Conservation (phyloP, 2,888 invertebrate genomes). For the Rotaria socialis region DNA sequence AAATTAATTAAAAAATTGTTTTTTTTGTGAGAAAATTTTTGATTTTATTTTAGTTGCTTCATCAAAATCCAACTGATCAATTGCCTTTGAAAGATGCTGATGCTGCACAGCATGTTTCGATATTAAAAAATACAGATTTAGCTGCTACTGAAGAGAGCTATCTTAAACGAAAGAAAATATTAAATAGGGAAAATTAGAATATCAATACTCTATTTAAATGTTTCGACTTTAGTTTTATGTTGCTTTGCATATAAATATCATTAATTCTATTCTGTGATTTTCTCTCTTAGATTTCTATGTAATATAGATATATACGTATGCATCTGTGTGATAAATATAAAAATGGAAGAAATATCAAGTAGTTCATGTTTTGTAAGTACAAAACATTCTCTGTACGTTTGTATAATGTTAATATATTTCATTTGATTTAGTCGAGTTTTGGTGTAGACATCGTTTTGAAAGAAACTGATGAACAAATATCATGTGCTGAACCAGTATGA, state of each 20-base stretch:
- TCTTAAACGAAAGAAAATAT: conserved; percentile 28
- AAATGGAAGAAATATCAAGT: too few species aligned
- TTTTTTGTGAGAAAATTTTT: too few species aligned
- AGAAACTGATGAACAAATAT: too few species aligned
- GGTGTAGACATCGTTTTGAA: too few species aligned
- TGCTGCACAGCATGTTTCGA: conserved; percentile 44
- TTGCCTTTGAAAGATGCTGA: conserved; percentile 43
- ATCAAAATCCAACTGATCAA: conserved; percentile 44
- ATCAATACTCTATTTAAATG: neutral
- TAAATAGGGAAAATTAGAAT: conserved; percentile 14
- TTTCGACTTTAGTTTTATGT: neutral
- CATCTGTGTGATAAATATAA: neutral
- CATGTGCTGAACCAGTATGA: too few species aligned
- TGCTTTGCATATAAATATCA: neutral
- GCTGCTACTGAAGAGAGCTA: conserved; percentile 30
- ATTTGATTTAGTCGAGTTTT: too few species aligned
- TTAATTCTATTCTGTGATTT: neutral
- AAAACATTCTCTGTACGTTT: too few species aligned
- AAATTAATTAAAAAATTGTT: neutral
- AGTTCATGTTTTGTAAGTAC: too few species aligned
- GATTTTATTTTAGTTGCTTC: neutral
- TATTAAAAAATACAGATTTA: conserved; percentile 43
- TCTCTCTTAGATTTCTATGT: neutral
- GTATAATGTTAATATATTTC: too few species aligned
- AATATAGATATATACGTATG: neutral